These are phyloP conservation scores for Caenorhabditis briggsae DNA, from an alignment of 1,140 invertebrate species.

Conservation along the genomic window DNA sequence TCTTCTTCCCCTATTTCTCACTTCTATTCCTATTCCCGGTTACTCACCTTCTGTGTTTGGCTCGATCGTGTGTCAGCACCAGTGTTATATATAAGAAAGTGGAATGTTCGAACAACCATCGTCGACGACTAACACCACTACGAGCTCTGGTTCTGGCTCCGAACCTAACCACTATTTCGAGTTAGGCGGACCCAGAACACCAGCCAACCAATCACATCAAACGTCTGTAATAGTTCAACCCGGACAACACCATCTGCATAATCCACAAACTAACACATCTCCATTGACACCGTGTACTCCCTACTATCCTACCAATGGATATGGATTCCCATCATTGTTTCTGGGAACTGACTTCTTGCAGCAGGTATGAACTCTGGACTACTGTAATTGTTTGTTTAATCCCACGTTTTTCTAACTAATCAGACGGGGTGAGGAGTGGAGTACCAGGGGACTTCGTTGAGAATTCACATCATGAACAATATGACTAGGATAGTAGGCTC, in stretches of 20 bases:
- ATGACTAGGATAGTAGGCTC: too few species aligned
- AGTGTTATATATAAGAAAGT: slow-evolving; percentile 50
- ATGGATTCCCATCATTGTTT: slow-evolving; percentile 20
- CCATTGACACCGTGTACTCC: slow-evolving; percentile 37
- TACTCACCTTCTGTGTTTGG: slow-evolving; percentile 54
- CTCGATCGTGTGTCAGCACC: slow-evolving; percentile 51
- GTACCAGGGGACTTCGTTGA: too few species aligned
- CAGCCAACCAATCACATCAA: background rate
- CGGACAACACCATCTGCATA: slow-evolving; percentile 15
- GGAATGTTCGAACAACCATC: slow-evolving; percentile 54
- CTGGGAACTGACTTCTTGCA: slow-evolving; percentile 48
- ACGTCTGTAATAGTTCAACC: slow-evolving; percentile 40
- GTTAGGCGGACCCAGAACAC: slow-evolving; percentile 10
- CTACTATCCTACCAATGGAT: slow-evolving; percentile 10
- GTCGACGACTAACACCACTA: slow-evolving; percentile 37
- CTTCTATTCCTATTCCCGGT: slow-evolving; percentile 42
- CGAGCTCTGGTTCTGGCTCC: slow-evolving; percentile 52
- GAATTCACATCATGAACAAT: too few species aligned
- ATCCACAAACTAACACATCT: background rate
- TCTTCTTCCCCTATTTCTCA: background rate
- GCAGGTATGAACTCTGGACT: slow-evolving; percentile 2
- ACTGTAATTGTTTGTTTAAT: background rate
- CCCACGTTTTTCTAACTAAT: background rate
- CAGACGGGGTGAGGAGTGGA: background rate
- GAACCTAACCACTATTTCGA: slow-evolving; percentile 32